Conservation (phyloP, 2,113 vertebrate species). For the Gallinago jamesoni region DNA sequence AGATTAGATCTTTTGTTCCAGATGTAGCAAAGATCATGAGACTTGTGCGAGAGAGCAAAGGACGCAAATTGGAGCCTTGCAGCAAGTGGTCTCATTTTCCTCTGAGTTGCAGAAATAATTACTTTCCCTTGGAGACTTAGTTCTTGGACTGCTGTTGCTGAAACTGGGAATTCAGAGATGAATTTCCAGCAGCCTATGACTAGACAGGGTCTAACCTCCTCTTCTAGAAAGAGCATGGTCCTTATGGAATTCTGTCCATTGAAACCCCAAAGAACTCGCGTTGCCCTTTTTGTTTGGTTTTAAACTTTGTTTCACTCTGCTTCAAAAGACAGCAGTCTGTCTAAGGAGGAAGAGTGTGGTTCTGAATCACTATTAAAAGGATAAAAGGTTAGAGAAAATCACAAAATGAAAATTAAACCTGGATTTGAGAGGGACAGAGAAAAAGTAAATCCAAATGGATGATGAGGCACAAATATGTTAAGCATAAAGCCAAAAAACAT, state of each 20-base stretch:
- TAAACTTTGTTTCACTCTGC: not conserved
- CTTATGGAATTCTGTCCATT: not conserved
- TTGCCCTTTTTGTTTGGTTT: not conserved
- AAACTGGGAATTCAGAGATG: not conserved
- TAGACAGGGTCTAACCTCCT: not conserved
- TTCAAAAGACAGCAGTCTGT: not conserved
- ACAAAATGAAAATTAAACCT: not conserved
- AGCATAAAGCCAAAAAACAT: not conserved
- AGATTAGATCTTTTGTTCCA: not conserved
- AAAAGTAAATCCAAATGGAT: not conserved
- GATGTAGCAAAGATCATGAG: not conserved
- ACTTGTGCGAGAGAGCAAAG: not conserved
- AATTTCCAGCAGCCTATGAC: not conserved
- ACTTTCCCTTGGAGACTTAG: not conserved
- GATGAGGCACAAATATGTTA: not conserved
- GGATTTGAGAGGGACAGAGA: not conserved
- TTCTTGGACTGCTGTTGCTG: not conserved
- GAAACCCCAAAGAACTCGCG: not conserved
- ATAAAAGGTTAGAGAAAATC: not conserved
- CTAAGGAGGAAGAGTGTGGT: not conserved
- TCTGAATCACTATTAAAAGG: not conserved
- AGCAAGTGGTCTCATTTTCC: not conserved
- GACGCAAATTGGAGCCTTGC: not conserved
- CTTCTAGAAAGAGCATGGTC: not conserved
- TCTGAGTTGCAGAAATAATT: not conserved